Percentiles rank a stretch among this genome's conserved stretches.
Evolutionary conservation across 2,113 vertebrate genomes (phyloP).

Genomic region (Oryzias curvinotus): DNA sequence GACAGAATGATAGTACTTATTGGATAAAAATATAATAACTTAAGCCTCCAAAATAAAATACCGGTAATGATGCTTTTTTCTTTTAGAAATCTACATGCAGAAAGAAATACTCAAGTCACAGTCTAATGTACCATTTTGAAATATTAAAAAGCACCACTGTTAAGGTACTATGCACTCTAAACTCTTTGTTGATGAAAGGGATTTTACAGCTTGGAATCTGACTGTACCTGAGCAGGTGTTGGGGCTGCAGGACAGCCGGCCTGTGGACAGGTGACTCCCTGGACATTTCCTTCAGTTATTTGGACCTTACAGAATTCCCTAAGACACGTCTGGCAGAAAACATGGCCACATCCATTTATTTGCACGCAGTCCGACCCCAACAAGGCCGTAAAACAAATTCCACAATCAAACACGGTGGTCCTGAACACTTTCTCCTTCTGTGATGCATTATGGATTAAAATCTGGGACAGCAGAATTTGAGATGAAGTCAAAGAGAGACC

Average conservation of each 20-base stretch:
- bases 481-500: constrained; percentile 68
- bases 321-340: constrained; percentile 85
- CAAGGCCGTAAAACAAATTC: constrained; percentile 83
- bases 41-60: no score
- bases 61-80: no score
- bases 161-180: no score
- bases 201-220: no score
- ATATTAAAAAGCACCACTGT: no score
- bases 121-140: no score
- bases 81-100: no score
- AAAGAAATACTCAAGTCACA: no score
- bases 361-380: constrained; percentile 83
- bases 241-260: constrained; percentile 80
- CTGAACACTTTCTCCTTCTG: constrained; percentile 83
- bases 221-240: constrained; percentile 84
- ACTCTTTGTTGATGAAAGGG: no score
- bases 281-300: constrained; percentile 86
- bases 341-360: constrained; percentile 82
- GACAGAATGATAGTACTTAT: no score
- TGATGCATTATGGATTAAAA: constrained; percentile 83
- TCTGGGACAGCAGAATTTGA: constrained; percentile 77
- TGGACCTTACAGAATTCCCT: constrained; percentile 84
- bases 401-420: constrained; percentile 80
- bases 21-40: no score
- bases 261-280: constrained; percentile 84